phyloP scores from a whole-genome alignment of 2,113 vertebrate species.

The Pelvicachromis taeniatus region DNA sequence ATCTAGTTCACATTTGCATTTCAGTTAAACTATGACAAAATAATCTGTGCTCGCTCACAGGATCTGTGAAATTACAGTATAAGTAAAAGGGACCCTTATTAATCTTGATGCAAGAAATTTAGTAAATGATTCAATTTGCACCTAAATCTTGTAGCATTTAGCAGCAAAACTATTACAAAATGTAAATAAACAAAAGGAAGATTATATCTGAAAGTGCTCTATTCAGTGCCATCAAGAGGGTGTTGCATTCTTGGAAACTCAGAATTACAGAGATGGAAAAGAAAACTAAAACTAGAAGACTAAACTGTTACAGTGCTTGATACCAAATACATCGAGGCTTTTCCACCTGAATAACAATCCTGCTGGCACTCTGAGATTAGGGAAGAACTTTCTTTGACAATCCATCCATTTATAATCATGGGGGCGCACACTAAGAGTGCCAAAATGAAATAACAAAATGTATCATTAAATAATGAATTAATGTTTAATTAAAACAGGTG shows the following conservation, averaged over 20 bases:
- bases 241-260: not conserved
- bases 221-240: not conserved
- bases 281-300: not conserved
- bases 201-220: not conserved
- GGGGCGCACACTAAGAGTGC: not conserved
- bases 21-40: slow-evolving; percentile 5
- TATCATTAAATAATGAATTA: not conserved
- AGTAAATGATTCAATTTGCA: not conserved
- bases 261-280: not conserved
- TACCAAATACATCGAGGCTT: slow-evolving; percentile 12
- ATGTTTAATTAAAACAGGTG: not conserved
- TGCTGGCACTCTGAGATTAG: not conserved
- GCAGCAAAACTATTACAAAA: not conserved
- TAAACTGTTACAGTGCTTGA: not conserved
- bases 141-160: not conserved
- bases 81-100: not conserved
- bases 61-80: slow-evolving; percentile 24
- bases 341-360: slow-evolving; percentile 8
- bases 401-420: not conserved
- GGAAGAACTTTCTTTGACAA: not conserved
- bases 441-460: not conserved
- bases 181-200: not conserved
- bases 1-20: slow-evolving; percentile 3
- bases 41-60: slow-evolving; percentile 30
- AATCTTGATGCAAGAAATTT: not conserved